Conservation (phyloP, 2,797 vertebrate genomes). For the Pseudomugil gertrudae region DNA sequence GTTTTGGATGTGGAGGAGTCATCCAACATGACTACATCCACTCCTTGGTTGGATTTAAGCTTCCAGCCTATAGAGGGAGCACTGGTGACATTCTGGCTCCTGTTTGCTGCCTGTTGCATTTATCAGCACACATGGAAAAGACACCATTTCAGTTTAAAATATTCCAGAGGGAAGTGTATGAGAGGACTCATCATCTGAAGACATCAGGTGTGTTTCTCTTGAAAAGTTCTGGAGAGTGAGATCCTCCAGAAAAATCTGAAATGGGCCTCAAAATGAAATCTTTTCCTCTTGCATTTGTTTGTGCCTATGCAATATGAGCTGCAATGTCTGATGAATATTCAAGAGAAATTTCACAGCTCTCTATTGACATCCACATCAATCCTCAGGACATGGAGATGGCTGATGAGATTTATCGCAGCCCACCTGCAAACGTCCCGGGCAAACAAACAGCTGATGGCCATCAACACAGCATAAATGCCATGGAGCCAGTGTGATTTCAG, state of each 20-base stretch:
- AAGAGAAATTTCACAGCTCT: background rate
- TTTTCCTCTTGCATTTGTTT: background rate
- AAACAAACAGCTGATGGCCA: slow-evolving; percentile 26
- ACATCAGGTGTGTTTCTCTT: slow-evolving; percentile 32
- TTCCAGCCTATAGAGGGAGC: background rate
- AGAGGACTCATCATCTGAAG: slow-evolving; percentile 36
- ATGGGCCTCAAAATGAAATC: too few relatives aligned
- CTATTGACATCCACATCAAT: background rate
- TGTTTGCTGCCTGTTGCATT: slow-evolving; percentile 17
- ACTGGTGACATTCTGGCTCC: slow-evolving; percentile 35
- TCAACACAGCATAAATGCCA: background rate
- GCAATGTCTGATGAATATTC: background rate
- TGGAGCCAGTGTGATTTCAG: slow-evolving; percentile 15
- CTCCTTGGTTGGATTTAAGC: too few relatives aligned
- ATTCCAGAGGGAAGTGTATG: slow-evolving; percentile 29
- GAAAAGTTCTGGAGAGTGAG: slow-evolving; percentile 37
- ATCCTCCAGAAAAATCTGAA: background rate
- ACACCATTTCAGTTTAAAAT: slow-evolving; percentile 27
- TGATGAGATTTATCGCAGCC: slow-evolving; percentile 3
- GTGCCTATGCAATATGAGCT: slow-evolving; percentile 2
- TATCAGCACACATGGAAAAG: slow-evolving; percentile 23
- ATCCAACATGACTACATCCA: background rate
- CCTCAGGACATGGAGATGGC: background rate
- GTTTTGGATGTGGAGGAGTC: too few relatives aligned
- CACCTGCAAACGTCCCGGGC: slow-evolving; percentile 8